These are phyloP conservation scores for Spinus olivaceus DNA, from an alignment of 2,797 vertebrate species.

Conservation along the genomic window DNA sequence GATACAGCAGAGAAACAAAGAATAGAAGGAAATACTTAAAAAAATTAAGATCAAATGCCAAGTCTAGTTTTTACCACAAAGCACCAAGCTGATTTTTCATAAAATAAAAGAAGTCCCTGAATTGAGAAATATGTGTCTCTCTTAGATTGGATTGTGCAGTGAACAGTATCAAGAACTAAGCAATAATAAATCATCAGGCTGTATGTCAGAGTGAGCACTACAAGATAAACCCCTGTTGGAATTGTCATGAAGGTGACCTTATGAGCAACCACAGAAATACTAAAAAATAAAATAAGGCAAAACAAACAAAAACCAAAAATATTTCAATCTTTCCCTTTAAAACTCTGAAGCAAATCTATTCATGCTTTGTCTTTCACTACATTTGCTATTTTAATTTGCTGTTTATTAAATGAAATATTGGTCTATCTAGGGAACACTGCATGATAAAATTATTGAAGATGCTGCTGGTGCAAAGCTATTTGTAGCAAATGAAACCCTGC, in stretches of 20 bases:
- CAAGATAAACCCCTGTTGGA: slow-evolving; percentile 76
- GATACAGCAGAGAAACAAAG: slow-evolving; percentile 12
- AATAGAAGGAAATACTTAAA: slow-evolving; percentile 54
- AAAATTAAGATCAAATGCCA: slow-evolving; percentile 68
- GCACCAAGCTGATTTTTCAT: slow-evolving; percentile 76
- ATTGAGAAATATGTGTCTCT: slow-evolving; percentile 86
- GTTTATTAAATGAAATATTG: slow-evolving; percentile 71
- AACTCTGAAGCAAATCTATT: slow-evolving; percentile 50
- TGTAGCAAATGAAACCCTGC: slow-evolving; percentile 73
- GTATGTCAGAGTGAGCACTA: slow-evolving; percentile 74
- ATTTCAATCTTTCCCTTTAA: slow-evolving; percentile 43
- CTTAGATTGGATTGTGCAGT: slow-evolving; percentile 86
- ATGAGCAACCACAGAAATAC: slow-evolving; percentile 50
- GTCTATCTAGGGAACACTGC: slow-evolving; percentile 47
- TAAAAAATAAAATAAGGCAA: slow-evolving; percentile 43
- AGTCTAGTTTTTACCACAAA: slow-evolving; percentile 67
- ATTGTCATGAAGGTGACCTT: slow-evolving; percentile 82
- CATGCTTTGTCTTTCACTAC: slow-evolving; percentile 25
- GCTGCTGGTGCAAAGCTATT: slow-evolving; percentile 67
- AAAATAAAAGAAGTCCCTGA: slow-evolving; percentile 82
- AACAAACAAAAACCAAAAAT: neutral
- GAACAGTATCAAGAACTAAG: slow-evolving; percentile 83
- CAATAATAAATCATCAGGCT: slow-evolving; percentile 82
- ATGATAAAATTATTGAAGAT: slow-evolving; percentile 70
- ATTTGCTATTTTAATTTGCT: slow-evolving; percentile 69